Percentiles rank a stretch among this genome's conserved stretches.
Evolutionary conservation across 2,113 vertebrate species (phyloP).

Genomic region (Brienomyrus brachyistius): DNA sequence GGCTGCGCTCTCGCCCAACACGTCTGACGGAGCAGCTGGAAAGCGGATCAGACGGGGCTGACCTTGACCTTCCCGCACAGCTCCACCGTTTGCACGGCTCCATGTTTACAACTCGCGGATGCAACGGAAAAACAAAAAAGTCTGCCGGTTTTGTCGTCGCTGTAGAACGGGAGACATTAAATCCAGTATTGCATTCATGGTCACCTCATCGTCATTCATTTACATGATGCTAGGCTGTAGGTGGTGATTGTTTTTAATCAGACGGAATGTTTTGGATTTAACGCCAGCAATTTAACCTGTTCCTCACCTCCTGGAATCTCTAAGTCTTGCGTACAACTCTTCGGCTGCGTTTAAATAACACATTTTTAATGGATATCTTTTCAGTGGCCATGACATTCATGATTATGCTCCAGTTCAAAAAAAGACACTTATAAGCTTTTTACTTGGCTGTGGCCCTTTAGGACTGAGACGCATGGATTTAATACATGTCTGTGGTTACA

Average conservation of each 20-base stretch:
- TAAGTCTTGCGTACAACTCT: not conserved
- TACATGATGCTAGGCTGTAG: not conserved
- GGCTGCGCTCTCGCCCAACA: not conserved
- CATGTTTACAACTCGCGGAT: not conserved
- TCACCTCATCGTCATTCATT: not conserved
- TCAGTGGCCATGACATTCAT: not conserved
- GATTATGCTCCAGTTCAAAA: not conserved
- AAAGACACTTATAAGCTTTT: not conserved
- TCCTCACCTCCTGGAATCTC: conserved; percentile 13
- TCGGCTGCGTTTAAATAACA: not conserved
- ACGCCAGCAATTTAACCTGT: conserved; percentile 14
- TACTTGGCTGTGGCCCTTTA: not conserved
- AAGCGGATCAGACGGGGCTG: not conserved
- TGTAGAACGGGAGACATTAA: conserved; percentile 51
- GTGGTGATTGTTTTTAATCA: conserved; percentile 17
- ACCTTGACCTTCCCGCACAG: not conserved
- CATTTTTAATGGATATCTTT: not conserved
- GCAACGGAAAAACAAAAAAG: not conserved
- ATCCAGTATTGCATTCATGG: conserved; percentile 41
- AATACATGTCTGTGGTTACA: not conserved
- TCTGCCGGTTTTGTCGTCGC: not conserved
- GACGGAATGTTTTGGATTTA: conserved; percentile 8
- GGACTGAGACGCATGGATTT: not conserved
- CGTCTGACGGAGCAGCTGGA: not conserved
- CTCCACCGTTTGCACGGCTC: not conserved